Percentiles rank a stretch among this genome's conserved stretches.
phyloP scores from a whole-genome alignment of 2,113 vertebrate species.

The Aldabrachelys gigantea region DNA sequence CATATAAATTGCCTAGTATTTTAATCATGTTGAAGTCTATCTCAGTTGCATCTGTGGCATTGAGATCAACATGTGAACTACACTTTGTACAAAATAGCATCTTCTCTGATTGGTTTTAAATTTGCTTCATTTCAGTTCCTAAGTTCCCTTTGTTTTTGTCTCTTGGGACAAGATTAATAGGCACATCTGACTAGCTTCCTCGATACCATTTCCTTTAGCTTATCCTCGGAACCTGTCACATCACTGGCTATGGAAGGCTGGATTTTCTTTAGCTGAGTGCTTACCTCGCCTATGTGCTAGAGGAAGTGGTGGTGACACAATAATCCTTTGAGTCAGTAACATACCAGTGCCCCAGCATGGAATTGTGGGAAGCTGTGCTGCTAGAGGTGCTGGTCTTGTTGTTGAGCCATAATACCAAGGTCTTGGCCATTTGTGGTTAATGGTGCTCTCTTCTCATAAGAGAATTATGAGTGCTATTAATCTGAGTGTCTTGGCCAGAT shows the following conservation, averaged over 20 bases:
- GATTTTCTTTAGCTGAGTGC: not conserved
- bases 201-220: not conserved
- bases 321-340: too few species aligned
- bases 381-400: not conserved
- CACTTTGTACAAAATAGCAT: not conserved
- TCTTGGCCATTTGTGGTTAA: not conserved
- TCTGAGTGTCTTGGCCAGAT: slow-evolving; percentile 3
- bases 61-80: not conserved
- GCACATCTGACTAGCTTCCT: not conserved
- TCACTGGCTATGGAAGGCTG: not conserved
- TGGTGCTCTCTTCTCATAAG: not conserved
- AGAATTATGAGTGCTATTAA: not conserved
- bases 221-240: not conserved
- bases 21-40: not conserved
- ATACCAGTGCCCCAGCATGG: not conserved
- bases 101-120: not conserved
- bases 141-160: not conserved
- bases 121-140: not conserved
- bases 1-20: not conserved
- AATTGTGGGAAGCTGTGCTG: not conserved
- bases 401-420: not conserved
- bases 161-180: not conserved
- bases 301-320: not conserved
- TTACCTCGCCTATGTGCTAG: not conserved
- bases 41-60: too few species aligned